Evolutionary conservation across 2,113 vertebrate species (phyloP).

Genomic region (Nanorana parkeri): DNA sequence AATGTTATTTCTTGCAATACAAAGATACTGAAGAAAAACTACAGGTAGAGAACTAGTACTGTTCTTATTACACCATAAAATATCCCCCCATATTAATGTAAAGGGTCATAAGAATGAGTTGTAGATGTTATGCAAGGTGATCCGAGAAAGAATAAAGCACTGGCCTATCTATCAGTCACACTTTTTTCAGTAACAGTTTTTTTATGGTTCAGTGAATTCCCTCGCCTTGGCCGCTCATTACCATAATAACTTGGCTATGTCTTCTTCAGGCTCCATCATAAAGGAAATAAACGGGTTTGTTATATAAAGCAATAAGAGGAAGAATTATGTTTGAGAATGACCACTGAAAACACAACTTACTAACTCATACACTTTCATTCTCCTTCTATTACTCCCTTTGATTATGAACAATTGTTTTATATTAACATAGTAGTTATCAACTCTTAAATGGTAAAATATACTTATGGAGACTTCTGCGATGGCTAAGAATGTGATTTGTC

Average conservation of each 20-base stretch:
- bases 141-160: conserved; percentile 46
- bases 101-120: conserved; percentile 38
- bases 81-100: conserved; percentile 40
- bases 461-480: conserved; percentile 21
- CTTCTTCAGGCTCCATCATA: conserved; percentile 43
- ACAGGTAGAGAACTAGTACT: conserved; percentile 17
- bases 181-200: conserved; percentile 44
- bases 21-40: conserved; percentile 10
- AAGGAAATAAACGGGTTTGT: conserved; percentile 53
- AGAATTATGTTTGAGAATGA: conserved; percentile 46
- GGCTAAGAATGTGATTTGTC: conserved; percentile 27
- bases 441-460: conserved; percentile 21
- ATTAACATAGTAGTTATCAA: conserved; percentile 36
- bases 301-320: conserved; percentile 46
- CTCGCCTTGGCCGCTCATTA: conserved; percentile 47
- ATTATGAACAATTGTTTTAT: conserved; percentile 36
- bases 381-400: conserved; percentile 28
- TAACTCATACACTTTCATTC: conserved; percentile 21
- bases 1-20: conserved; percentile 5
- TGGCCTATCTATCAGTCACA: conserved; percentile 39
- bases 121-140: conserved; percentile 26
- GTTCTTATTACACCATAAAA: conserved; percentile 29
- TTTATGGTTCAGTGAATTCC: conserved; percentile 51
- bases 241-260: conserved; percentile 53
- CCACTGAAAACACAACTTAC: conserved; percentile 44